phyloP scores from a whole-genome alignment of 92 coral and sea anemone genomes.

The Metridium senile region DNA sequence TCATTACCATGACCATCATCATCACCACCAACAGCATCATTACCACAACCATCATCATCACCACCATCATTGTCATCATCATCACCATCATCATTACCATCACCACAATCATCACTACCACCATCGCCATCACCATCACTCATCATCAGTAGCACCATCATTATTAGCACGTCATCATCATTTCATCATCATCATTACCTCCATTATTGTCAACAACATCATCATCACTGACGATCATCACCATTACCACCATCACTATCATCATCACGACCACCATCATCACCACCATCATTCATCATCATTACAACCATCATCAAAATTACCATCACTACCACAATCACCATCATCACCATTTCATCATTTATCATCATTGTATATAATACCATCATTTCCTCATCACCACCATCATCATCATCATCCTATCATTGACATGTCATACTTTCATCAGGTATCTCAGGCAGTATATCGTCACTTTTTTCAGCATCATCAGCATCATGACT shows the following conservation, averaged over 20 bases:
- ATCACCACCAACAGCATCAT: too few species aligned
- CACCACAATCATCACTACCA: too few species aligned
- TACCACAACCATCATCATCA: too few species aligned
- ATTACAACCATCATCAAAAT: neutral
- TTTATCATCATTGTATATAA: neutral
- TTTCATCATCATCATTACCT: too few species aligned
- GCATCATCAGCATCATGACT: neutral
- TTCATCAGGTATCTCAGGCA: constrained; percentile 29
- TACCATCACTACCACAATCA: neutral
- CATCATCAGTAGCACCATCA: too few species aligned
- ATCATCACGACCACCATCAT: neutral
- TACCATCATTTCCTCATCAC: neutral
- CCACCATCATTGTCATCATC: too few species aligned
- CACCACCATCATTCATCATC: neutral
- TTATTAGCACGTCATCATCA: too few species aligned
- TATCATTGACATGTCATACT: neutral
- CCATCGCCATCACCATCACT: too few species aligned
- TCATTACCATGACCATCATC: too few species aligned
- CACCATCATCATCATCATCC: neutral
- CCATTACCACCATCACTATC: neutral
- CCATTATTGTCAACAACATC: too few species aligned
- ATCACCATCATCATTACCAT: too few species aligned
- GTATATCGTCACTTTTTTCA: neutral
- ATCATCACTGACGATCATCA: too few species aligned
- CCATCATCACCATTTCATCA: neutral